Evolutionary conservation across 2,113 vertebrate species (phyloP).

Genomic region (Dipodomys spectabilis): DNA sequence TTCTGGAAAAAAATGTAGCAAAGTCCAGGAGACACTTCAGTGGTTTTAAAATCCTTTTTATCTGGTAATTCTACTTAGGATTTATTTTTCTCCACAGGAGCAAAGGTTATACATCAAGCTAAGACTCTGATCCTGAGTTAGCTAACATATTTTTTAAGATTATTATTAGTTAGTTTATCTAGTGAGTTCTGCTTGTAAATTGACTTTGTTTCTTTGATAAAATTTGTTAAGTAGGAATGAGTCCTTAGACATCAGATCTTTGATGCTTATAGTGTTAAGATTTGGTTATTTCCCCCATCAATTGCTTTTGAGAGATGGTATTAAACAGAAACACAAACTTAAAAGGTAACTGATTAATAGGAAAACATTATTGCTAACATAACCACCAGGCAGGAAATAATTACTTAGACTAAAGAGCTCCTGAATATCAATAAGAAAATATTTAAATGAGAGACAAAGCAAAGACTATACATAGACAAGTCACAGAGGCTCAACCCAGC

Average conservation of each 20-base stretch:
- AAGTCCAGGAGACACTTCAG: neutral
- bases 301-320: neutral
- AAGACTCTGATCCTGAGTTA: neutral
- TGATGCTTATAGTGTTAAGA: neutral
- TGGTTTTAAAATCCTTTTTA: constrained; percentile 6
- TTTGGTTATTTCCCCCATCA: constrained; percentile 4
- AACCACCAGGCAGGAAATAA: neutral
- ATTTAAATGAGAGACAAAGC: neutral
- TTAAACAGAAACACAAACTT: constrained; percentile 45
- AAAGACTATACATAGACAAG: neutral
- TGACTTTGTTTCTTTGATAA: constrained; percentile 53
- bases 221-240: neutral
- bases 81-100: constrained; percentile 31
- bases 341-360: neutral
- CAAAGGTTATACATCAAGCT: neutral
- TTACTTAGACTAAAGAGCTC: neutral
- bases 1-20: neutral
- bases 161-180: neutral
- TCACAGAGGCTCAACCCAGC: neutral
- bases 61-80: neutral
- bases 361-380: constrained; percentile 2
- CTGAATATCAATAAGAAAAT: neutral
- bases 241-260: constrained; percentile 25
- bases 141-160: constrained; percentile 6
- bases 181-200: constrained; percentile 24